Conservation (phyloP, 1,140 invertebrate genomes). For the Pogonomyrmex californicus region DNA sequence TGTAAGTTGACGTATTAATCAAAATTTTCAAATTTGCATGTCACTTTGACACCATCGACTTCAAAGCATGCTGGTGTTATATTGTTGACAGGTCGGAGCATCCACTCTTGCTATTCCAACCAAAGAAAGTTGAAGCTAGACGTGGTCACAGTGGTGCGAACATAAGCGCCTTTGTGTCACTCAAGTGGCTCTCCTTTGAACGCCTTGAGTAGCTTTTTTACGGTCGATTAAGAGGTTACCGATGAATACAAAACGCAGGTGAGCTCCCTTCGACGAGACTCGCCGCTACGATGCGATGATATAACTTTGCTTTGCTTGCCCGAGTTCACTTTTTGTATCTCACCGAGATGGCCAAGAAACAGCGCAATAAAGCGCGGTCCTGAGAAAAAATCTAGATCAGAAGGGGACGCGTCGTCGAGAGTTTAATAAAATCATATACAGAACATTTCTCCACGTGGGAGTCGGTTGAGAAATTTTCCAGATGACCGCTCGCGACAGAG, state of each 20-base stretch:
- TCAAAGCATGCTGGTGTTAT: background rate
- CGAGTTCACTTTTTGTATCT: slow-evolving; percentile 56
- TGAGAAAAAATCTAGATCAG: slow-evolving; percentile 59
- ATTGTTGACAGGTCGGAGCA: background rate
- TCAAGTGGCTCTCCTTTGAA: slow-evolving; percentile 57
- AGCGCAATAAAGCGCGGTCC: background rate
- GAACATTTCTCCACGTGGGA: slow-evolving; percentile 84
- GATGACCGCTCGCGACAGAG: slow-evolving; percentile 73
- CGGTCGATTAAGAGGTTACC: slow-evolving; percentile 67
- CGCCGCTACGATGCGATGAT: slow-evolving; percentile 26
- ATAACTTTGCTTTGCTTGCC: slow-evolving; percentile 37
- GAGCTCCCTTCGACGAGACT: slow-evolving; percentile 47
- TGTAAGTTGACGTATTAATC: background rate
- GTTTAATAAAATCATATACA: slow-evolving; percentile 82
- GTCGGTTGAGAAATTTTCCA: slow-evolving; percentile 83
- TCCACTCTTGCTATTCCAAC: background rate
- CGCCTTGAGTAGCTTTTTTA: slow-evolving; percentile 70
- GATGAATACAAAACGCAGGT: slow-evolving; percentile 66
- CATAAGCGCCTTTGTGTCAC: slow-evolving; percentile 51
- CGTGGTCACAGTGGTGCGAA: slow-evolving; percentile 40
- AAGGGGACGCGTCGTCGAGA: slow-evolving; percentile 20
- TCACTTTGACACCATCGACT: background rate
- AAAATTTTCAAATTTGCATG: background rate
- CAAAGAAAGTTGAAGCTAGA: slow-evolving; percentile 19
- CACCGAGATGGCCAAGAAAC: background rate